Percentiles rank a stretch among this genome's conserved stretches.
These are phyloP conservation scores for Cheilosia vulpina DNA, from an alignment of 2,888 invertebrate genomes.

Conservation along the genomic window DNA sequence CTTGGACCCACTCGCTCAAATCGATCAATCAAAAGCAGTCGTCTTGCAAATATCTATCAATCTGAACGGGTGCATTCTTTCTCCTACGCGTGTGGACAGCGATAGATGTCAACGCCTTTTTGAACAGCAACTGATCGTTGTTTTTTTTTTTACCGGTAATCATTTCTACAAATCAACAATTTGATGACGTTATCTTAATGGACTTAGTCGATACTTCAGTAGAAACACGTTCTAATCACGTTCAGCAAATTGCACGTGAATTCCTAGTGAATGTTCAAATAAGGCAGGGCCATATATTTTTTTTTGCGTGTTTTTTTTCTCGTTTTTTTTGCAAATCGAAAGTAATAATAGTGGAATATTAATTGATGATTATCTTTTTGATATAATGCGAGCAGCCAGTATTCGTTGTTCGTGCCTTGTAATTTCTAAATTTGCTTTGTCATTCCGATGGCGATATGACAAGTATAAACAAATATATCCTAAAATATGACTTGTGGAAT, in stretches of 20 bases:
- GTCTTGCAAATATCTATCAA: too few relatives aligned
- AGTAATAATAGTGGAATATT: constrained; percentile 6
- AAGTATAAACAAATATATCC: too few relatives aligned
- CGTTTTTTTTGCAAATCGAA: neutral
- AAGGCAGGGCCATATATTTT: neutral
- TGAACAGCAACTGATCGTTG: neutral
- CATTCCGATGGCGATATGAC: neutral
- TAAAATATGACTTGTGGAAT: too few relatives aligned
- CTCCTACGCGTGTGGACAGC: too few relatives aligned
- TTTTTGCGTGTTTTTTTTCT: neutral
- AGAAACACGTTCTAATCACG: constrained; percentile 37
- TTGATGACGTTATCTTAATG: neutral
- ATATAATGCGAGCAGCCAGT: neutral
- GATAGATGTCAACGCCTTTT: too few relatives aligned
- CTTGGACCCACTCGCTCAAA: too few relatives aligned
- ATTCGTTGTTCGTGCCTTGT: neutral
- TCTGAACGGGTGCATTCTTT: too few relatives aligned
- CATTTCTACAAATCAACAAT: neutral
- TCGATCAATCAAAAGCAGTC: too few relatives aligned
- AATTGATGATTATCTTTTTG: constrained; percentile 14
- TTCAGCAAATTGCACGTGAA: constrained; percentile 22
- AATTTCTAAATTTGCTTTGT: constrained; percentile 1
- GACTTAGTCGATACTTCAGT: neutral
- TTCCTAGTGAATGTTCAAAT: neutral
- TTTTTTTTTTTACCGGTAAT: neutral